A percentile compares a stretch with the other conserved stretches of the same genome.
phyloP scores from a whole-genome alignment of 1,140 invertebrate species.

The Caerostris extrusa region DNA sequence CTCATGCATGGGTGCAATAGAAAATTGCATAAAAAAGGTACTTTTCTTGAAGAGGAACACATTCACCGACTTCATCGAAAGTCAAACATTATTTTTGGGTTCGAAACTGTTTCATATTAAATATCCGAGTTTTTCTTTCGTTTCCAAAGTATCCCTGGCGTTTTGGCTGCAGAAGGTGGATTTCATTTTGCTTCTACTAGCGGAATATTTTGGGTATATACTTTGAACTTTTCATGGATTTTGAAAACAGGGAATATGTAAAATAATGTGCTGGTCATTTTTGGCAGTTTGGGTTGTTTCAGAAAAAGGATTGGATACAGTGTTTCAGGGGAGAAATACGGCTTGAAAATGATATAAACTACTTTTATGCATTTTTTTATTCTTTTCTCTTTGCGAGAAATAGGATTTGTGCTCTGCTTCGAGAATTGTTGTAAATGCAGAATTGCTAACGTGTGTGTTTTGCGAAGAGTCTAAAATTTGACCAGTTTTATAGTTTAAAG shows the following conservation, averaged over 20 bases:
- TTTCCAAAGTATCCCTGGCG: not conserved
- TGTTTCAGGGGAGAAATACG: not conserved
- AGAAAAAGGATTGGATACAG: not conserved
- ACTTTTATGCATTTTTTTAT: not conserved
- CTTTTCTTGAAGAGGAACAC: not conserved
- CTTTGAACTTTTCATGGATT: conserved; percentile 33
- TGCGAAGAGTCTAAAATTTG: too few species aligned
- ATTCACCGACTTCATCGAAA: conserved; percentile 2
- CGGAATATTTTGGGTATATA: conserved; percentile 2
- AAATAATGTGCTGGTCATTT: conserved; percentile 9
- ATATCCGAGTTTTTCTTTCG: not conserved
- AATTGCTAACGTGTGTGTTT: too few species aligned
- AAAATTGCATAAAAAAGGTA: not conserved
- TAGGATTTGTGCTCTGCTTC: too few species aligned
- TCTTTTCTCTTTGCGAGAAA: too few species aligned
- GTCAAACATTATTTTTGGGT: not conserved
- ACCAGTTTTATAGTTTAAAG: too few species aligned
- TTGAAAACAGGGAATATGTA: not conserved
- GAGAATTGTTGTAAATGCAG: too few species aligned
- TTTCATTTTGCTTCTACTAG: not conserved
- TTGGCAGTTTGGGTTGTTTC: not conserved
- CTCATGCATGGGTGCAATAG: not conserved
- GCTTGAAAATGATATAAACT: not conserved
- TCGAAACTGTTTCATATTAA: conserved; percentile 11
- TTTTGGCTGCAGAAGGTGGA: not conserved